Percentiles rank a stretch among this genome's conserved stretches.
Evolutionary conservation across 2,888 invertebrate genomes (phyloP).

Genomic region (Oscheius sp.): DNA sequence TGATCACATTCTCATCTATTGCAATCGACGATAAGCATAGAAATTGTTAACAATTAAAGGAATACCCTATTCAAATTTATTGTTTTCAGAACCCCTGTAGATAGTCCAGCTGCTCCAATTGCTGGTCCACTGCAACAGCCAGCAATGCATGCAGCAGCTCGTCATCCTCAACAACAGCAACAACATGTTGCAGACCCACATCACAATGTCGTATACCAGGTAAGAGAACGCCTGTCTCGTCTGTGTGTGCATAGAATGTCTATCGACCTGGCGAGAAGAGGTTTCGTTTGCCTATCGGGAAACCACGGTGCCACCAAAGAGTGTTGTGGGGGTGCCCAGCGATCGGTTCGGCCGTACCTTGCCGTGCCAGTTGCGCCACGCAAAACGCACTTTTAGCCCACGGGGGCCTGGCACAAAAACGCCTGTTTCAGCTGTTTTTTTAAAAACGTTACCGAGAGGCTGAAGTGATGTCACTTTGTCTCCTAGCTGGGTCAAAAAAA

Average conservation of each 20-base stretch:
- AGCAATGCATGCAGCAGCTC: slow-evolving; percentile 23
- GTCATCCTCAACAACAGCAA: slow-evolving; percentile 32
- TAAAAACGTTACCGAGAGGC: not conserved
- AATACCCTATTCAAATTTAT: too few relatives aligned
- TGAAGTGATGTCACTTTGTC: not conserved
- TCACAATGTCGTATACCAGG: slow-evolving; percentile 30
- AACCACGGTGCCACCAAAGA: not conserved
- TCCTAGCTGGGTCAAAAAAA: not conserved
- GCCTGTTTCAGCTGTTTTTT: slow-evolving; percentile 14
- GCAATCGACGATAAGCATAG: too few relatives aligned
- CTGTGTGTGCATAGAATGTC: slow-evolving; percentile 18
- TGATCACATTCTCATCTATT: too few relatives aligned
- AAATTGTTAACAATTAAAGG: not conserved
- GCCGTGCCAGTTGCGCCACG: slow-evolving; percentile 25
- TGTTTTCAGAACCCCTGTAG: slow-evolving; percentile 42
- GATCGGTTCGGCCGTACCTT: slow-evolving; percentile 23
- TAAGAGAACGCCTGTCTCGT: not conserved
- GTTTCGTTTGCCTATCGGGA: slow-evolving; percentile 30
- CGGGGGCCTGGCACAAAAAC: slow-evolving; percentile 24
- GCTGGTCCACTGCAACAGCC: slow-evolving; percentile 8
- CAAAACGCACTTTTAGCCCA: slow-evolving; percentile 23
- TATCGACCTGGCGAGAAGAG: slow-evolving; percentile 9
- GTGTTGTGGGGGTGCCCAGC: slow-evolving; percentile 3
- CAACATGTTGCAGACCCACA: slow-evolving; percentile 35
- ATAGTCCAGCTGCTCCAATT: slow-evolving; percentile 34